These are phyloP conservation scores for Gallinago undulata DNA, from an alignment of 2,113 vertebrate species.

Conservation along the genomic window DNA sequence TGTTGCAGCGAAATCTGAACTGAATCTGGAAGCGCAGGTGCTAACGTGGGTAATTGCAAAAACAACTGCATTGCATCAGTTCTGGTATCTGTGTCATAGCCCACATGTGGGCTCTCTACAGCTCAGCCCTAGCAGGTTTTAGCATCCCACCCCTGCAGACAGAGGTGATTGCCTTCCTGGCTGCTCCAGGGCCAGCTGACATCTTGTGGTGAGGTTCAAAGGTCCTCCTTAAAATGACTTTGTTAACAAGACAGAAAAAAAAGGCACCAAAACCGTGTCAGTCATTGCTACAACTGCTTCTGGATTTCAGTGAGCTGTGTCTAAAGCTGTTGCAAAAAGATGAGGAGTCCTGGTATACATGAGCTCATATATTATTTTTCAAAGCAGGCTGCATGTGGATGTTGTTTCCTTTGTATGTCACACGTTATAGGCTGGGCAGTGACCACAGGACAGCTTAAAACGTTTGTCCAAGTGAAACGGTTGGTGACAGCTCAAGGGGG, in stretches of 20 bases:
- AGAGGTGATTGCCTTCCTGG: fast-evolving
- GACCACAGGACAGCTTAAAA: neutral
- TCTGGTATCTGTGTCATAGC: fast-evolving
- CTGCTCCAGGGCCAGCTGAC: neutral
- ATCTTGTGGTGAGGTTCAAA: neutral
- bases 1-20: neutral
- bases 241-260: neutral
- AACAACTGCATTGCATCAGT: neutral
- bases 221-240: neutral
- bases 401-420: neutral
- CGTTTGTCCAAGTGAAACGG: neutral
- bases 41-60: neutral
- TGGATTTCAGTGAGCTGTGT: neutral
- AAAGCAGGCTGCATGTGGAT: neutral
- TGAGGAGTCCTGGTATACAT: neutral
- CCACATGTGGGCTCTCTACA: neutral
- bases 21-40: neutral
- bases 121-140: neutral
- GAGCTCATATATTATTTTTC: neutral
- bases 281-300: neutral
- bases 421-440: neutral
- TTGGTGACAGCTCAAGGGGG: neutral
- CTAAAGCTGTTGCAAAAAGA: neutral
- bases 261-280: neutral
- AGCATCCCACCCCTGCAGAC: neutral